Evolutionary conservation across 1,140 invertebrate genomes (phyloP).

Genomic region (Phortica variegata): DNA sequence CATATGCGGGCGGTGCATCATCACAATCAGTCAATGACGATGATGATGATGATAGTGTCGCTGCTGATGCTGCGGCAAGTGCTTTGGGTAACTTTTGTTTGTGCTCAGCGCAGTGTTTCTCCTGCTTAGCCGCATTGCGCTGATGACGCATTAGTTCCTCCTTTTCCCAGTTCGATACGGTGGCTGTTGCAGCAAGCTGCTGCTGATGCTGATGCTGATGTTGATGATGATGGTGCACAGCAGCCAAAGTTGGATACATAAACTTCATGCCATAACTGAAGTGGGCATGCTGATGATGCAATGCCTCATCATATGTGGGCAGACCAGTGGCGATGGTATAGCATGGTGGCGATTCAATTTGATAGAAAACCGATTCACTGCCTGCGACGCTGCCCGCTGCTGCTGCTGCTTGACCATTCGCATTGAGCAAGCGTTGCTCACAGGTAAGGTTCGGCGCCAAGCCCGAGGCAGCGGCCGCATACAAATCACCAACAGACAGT

Average conservation of each 20-base stretch:
- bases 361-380: slow-evolving; percentile 43
- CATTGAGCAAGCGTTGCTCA: slow-evolving; percentile 3
- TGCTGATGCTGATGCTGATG: slow-evolving; percentile 18
- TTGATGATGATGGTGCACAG: slow-evolving; percentile 53
- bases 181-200: slow-evolving; percentile 16
- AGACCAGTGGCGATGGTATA: slow-evolving; percentile 65
- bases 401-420: slow-evolving; percentile 3
- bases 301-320: slow-evolving; percentile 64
- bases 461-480: slow-evolving; percentile 33
- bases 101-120: slow-evolving; percentile 1
- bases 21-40: no score
- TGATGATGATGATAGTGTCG: no score
- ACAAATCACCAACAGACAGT: slow-evolving; percentile 33
- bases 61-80: not conserved
- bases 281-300: slow-evolving; percentile 55
- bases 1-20: not conserved
- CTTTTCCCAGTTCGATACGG: slow-evolving; percentile 46
- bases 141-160: slow-evolving; percentile 31
- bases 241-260: slow-evolving; percentile 47
- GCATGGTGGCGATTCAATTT: slow-evolving; percentile 61
- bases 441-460: slow-evolving; percentile 31
- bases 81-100: slow-evolving; percentile 7
- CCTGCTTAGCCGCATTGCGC: not conserved
- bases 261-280: slow-evolving; percentile 56
- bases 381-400: slow-evolving; percentile 1